A percentile compares a stretch with the other conserved stretches of the same genome.
Evolutionary conservation across 64 coral and sea anemone genomes (phyloP).

Genomic region (Astreopora myriophthalma): DNA sequence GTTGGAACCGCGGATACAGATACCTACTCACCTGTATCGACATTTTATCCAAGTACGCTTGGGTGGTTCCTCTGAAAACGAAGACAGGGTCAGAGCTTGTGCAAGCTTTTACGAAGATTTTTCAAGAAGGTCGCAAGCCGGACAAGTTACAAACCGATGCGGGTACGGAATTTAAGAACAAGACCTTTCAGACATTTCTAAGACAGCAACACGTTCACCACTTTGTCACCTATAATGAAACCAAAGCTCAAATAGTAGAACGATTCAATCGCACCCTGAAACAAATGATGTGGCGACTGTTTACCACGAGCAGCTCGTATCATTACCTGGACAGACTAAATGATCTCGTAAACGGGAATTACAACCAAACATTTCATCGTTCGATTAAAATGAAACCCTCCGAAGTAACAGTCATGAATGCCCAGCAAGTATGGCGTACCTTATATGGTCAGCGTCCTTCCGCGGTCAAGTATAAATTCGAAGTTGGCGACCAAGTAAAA

Average conservation of each 20-base stretch:
- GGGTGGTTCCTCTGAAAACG: no score
- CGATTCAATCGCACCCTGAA: slow-evolving; percentile 12
- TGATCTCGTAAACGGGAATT: slow-evolving; percentile 11
- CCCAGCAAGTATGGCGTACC: slow-evolving; percentile 39
- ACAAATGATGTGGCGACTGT: slow-evolving; percentile 26
- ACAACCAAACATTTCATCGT: slow-evolving; percentile 21
- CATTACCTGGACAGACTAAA: slow-evolving; percentile 34
- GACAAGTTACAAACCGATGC: slow-evolving; percentile 23
- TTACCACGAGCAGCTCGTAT: slow-evolving; percentile 22
- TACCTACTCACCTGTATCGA: slow-evolving; percentile 15
- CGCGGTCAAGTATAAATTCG: slow-evolving; percentile 21
- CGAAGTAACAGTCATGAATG: slow-evolving; percentile 29
- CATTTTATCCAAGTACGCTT: no score
- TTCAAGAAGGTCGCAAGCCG: neutral
- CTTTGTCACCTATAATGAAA: slow-evolving; percentile 51
- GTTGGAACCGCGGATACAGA: slow-evolving; percentile 17
- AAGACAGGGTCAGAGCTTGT: neutral
- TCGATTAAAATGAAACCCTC: slow-evolving; percentile 38
- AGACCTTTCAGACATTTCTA: slow-evolving; percentile 21
- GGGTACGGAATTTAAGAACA: slow-evolving; percentile 48
- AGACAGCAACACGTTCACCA: neutral
- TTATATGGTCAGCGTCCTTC: slow-evolving; percentile 12
- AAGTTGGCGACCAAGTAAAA: slow-evolving; percentile 42
- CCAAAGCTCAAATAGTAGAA: slow-evolving; percentile 39
- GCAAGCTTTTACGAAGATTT: slow-evolving; percentile 28